Base-by-base conservation (phyloP, 2,113 vertebrate genomes). In the Nothoprocta pentlandii region DNA sequence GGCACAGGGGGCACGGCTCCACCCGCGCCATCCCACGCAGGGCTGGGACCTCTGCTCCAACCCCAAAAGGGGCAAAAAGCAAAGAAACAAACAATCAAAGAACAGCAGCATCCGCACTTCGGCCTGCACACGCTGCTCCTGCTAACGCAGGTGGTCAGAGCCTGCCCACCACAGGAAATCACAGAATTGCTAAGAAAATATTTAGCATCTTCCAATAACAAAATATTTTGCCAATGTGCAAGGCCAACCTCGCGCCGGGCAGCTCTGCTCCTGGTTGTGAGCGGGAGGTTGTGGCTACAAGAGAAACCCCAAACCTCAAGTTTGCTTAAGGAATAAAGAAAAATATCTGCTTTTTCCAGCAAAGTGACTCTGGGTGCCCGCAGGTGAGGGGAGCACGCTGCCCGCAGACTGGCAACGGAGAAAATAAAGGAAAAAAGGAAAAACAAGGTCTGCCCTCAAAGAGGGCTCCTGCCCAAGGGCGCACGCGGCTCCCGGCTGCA, bases 261-360 rank as follows among this genome's bases (percentile, higher is more conserved):
- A 85, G 39, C 87, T 66, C 80, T 41, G 15, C 36, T 80, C 79
- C 36, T 56, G 85, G 69, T 58, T 66, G 94, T 85, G 94, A 86
- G 93, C 61, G 80, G 80, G 88, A 93, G 46, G 54, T 54, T 94
- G 88, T 88, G 93, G 94, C 90, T 97, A 80, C 85, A 95, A 95
- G 93, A 93, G 83, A 94, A 97, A 96, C 94, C 94, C 94, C 93
- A 96, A 96, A 87, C 94, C 94, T 94, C 95, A 96, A 89, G 93
- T 94, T 81, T 96, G 90, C 88, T 95, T 94, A 90, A 88, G 80
- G 95, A 56, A 30, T 54, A 49, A 49, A 49, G 49, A 49, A 49
- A 49, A 22, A 49, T 20, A 49, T 22, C 49, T 49, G 49, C 49
- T 51, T 79, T 49, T 49, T 20, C 49, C 49, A 49, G 49, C 49